phyloP scores from a whole-genome alignment of 2,113 vertebrate genomes.

The Pitta sordida region DNA sequence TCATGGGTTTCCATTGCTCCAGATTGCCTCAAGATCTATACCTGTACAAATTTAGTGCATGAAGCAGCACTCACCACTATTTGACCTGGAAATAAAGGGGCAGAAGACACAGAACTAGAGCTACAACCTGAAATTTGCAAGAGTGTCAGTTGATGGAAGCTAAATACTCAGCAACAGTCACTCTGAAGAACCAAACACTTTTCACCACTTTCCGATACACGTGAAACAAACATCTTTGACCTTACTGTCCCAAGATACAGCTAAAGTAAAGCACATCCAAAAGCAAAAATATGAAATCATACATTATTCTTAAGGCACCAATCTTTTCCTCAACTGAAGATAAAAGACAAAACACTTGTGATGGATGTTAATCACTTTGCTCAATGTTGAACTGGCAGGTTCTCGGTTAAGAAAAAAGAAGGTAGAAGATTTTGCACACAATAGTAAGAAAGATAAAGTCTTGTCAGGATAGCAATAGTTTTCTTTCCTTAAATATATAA shows the following conservation, averaged over 20 bases:
- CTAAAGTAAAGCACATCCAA: not conserved
- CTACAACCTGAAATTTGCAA: not conserved
- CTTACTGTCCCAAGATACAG: not conserved
- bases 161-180: not conserved
- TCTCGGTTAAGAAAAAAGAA: not conserved
- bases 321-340: not conserved
- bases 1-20: not conserved
- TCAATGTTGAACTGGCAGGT: not conserved
- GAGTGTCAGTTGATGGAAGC: not conserved
- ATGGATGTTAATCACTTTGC: not conserved
- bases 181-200: not conserved
- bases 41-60: not conserved
- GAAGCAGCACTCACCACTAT: not conserved
- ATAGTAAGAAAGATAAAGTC: not conserved
- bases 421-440: not conserved
- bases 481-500: not conserved
- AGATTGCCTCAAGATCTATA: no score
- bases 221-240: not conserved
- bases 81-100: not conserved
- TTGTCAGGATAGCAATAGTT: not conserved
- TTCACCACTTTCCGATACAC: not conserved
- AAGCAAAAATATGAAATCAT: not conserved
- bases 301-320: not conserved
- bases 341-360: not conserved
- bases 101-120: not conserved